Evolutionary conservation across 2,888 invertebrate species (phyloP).

Genomic region (Pyrocoelia pectoralis): DNA sequence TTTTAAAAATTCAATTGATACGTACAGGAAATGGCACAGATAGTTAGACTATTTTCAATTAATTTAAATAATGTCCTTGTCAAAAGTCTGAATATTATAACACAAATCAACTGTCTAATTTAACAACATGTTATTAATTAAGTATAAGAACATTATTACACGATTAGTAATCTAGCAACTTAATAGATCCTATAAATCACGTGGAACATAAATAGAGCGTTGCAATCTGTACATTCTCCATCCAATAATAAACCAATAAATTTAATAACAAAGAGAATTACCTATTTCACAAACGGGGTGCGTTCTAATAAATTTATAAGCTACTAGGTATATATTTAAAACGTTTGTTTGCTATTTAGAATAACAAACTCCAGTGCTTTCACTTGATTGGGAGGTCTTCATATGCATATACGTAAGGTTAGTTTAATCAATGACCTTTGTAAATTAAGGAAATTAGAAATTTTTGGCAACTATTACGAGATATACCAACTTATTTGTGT

Average conservation of each 20-base stretch:
- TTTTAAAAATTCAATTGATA: no score
- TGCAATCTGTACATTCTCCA: conserved; percentile 3
- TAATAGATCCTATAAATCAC: conserved; percentile 8
- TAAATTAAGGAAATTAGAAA: conserved; percentile 33
- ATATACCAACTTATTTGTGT: background rate
- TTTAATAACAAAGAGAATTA: background rate
- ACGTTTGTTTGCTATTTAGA: no score
- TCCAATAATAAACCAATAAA: background rate
- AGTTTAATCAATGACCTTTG: conserved; percentile 33
- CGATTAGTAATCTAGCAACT: conserved; percentile 8
- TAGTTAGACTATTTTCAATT: background rate
- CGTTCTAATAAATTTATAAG: background rate
- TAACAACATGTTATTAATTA: background rate
- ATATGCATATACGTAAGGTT: conserved; percentile 10
- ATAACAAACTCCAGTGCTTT: background rate
- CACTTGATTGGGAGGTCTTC: background rate
- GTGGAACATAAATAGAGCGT: conserved; percentile 1
- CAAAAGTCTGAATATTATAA: background rate
- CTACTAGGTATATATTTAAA: no score
- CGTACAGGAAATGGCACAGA: background rate
- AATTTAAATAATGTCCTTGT: background rate
- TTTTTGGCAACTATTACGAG: conserved; percentile 13
- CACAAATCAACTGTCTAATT: conserved; percentile 3
- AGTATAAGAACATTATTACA: conserved; percentile 3
- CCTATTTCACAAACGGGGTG: background rate